Evolutionary conservation across 2,113 vertebrate genomes (phyloP), one percentile per base, ranked within the genome.

Genomic region (Aviceda subcristata): DNA sequence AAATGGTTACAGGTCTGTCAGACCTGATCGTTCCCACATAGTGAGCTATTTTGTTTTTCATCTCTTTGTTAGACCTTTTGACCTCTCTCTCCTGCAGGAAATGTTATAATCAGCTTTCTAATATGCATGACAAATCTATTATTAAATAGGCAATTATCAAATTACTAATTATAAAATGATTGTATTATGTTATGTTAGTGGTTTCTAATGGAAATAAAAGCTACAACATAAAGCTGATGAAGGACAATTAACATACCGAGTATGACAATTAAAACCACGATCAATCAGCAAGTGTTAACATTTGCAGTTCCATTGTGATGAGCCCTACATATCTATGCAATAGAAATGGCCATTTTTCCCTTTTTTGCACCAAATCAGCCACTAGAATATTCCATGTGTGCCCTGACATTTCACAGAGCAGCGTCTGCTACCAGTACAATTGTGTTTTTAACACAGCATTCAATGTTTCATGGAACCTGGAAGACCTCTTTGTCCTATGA

Each of bases 81-180:
- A 90, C 68, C 86, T 91, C 15, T 50, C 16, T 84, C 27, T 94
- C 66, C 82, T 55, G 56, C 69, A 86, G 82, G 88, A 97, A 92
- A 89, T 95, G 59, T 90, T 96, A 90, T 87, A 71, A 77, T 63
- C 88, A 48, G 23, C 39, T 83, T 90, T 46, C 72, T 86, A 86
- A 93, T 74, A 67, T 53, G 71, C 62, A 64, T 86, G 88, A 86
- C 76, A 88, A 90, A 80, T 91, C 59, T 86, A 71, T 71, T 94
- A 93, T 93, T 92, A 83, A 94, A 77, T 39, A 93, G 73, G 56
- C 83, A 88, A 91, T 95, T 92, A 95, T 88, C 83, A 86, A 94
- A 95, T 84, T 90, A 39, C 45, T 71, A 97, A 95, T 90, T 86
- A 67, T 41, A 63, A 55, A 93, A 88, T 80, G 29, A 91, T 88